These are phyloP conservation scores for Tenebrosternarchus preto DNA, from an alignment of 2,113 vertebrate species.

Conservation along the genomic window DNA sequence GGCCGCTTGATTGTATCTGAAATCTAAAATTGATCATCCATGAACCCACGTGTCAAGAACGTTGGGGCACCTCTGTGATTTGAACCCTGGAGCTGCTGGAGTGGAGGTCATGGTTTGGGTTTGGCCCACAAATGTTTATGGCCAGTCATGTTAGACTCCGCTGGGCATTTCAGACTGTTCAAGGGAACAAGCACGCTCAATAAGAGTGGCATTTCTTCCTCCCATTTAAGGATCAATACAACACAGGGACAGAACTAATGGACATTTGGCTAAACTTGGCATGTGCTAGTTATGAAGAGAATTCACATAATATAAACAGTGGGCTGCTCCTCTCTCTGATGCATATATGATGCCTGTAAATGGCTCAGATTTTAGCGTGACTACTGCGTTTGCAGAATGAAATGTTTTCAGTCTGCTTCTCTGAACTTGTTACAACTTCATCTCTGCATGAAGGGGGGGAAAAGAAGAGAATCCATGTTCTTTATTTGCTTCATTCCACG, in stretches of 20 bases:
- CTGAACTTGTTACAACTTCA: background rate
- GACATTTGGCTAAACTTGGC: background rate
- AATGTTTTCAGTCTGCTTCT: background rate
- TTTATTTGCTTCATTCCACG: constrained; percentile 23
- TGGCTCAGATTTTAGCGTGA: background rate
- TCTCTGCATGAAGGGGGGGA: background rate
- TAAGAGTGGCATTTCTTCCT: background rate
- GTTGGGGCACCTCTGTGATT: too few species aligned
- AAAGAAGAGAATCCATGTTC: constrained; percentile 22
- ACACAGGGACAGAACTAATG: background rate
- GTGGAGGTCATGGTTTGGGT: too few species aligned
- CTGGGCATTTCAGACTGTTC: background rate
- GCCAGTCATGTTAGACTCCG: background rate
- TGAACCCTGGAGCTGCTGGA: too few species aligned
- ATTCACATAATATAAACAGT: background rate
- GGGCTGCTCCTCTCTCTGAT: background rate
- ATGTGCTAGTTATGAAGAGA: constrained; percentile 6
- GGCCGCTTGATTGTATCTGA: too few species aligned
- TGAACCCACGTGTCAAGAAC: too few species aligned
- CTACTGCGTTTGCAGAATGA: constrained; percentile 8
- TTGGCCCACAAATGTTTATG: background rate
- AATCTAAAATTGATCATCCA: too few species aligned
- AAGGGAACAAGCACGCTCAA: background rate
- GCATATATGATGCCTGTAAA: background rate
- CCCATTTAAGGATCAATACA: background rate